Percentiles rank a stretch among this genome's conserved stretches.
Evolutionary conservation across 2,113 vertebrate genomes (phyloP).

Genomic region (Archilochus colubris): DNA sequence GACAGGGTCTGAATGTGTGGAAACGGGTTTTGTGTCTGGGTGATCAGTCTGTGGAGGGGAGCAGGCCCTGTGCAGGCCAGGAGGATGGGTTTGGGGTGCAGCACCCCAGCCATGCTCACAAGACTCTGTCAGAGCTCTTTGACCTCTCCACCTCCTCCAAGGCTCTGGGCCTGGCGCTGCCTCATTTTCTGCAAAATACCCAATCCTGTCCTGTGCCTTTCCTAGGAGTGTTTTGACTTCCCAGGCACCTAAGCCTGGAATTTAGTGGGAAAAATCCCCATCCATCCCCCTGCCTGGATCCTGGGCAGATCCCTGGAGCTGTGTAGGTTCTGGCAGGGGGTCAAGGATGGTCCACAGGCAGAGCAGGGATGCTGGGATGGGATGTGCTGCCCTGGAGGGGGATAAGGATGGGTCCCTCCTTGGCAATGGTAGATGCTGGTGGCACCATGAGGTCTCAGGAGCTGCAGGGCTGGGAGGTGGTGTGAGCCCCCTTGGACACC

Average conservation of each 20-base stretch:
- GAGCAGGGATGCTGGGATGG: neutral
- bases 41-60: neutral
- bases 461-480: neutral
- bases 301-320: neutral
- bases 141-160: fast-evolving
- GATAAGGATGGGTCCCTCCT: neutral
- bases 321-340: neutral
- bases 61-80: neutral
- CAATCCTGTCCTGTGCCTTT: fast-evolving
- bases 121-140: neutral
- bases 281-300: fast-evolving
- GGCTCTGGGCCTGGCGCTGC: neutral
- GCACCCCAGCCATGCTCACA: fast-evolving
- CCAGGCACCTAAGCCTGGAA: neutral
- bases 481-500: neutral
- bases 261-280: neutral
- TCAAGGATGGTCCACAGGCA: neutral
- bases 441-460: fast-evolving
- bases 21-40: constrained; percentile 41
- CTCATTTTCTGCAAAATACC: fast-evolving
- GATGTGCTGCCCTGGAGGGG: neutral
- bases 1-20: neutral
- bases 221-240: neutral
- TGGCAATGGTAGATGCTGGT: neutral
- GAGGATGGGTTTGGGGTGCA: neutral